Percentiles rank a stretch among this genome's conserved stretches.
These are phyloP conservation scores for Microtus pennsylvanicus DNA, from an alignment of 2,113 vertebrate genomes.

Conservation along the genomic window DNA sequence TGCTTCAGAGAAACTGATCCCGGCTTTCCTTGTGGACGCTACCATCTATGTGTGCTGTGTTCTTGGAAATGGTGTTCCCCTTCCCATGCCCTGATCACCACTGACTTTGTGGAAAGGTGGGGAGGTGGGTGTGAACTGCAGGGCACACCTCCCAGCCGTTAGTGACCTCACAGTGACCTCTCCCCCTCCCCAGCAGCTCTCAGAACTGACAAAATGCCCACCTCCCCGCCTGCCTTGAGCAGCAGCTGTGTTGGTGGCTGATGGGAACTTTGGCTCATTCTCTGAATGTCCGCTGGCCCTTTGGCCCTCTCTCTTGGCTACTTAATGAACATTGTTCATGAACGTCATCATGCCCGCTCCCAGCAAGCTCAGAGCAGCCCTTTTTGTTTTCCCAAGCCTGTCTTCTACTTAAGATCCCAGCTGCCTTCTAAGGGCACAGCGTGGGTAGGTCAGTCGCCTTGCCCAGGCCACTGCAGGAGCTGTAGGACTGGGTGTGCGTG, in stretches of 20 bases:
- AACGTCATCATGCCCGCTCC: neutral
- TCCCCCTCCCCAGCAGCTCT: neutral
- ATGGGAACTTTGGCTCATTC: neutral
- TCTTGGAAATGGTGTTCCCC: neutral
- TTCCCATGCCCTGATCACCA: neutral
- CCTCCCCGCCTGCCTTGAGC: neutral
- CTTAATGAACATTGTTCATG: neutral
- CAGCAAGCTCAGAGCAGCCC: neutral
- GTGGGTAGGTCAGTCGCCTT: neutral
- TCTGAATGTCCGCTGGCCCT: neutral
- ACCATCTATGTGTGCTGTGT: neutral
- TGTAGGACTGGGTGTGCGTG: neutral
- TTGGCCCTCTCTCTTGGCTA: neutral
- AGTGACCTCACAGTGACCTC: neutral
- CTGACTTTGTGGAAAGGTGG: neutral
- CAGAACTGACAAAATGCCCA: neutral
- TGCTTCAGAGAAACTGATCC: neutral
- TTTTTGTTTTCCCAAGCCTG: neutral
- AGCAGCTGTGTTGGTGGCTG: neutral
- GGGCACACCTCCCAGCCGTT: neutral
- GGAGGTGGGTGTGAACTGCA: neutral
- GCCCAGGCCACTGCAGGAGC: neutral
- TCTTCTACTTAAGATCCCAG: neutral
- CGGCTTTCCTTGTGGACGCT: neutral
- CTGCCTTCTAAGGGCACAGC: neutral